Base-by-base conservation (phyloP, 2,113 vertebrate species). In the Aviceda subcristata region DNA sequence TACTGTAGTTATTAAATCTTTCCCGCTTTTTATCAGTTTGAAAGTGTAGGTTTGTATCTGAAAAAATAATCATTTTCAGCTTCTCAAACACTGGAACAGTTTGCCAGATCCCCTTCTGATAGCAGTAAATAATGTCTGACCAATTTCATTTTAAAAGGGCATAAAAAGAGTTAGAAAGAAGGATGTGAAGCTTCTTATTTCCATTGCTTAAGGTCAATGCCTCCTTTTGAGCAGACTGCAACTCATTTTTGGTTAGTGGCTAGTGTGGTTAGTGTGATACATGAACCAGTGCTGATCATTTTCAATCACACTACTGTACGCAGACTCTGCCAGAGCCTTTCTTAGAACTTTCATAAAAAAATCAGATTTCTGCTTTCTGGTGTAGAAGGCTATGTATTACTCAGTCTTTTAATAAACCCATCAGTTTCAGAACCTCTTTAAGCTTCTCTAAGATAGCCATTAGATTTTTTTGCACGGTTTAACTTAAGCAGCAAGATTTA, bases 221-320 rank as follows among this genome's bases (percentile, higher is more conserved):
- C 71, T 95, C 30, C 45, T 93, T 90, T 85, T 55, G 34, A 90
- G 67, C 36, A 95, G 53, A 66, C 34, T 88, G 80, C 85, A 79
- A 78, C 46, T 64, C 48, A 86, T 51, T 94, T 94, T 88, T 93
- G 66, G 74, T 83, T 90, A 82, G 92, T 92, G 92, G 90, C 86
- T 92, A 79, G 24, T 59, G 91, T 90, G 96, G 80, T 94, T 77
- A 66, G 64, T 15, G 43, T 91, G 73, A 92, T 63, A 83, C 80
- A 93, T 69, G 85, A 91, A 86, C 55, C 59, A 86, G 36, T 29
- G 17, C 17, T 2, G 63, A 80, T 64, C 39, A 76, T 76, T 90
- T 95, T 91, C 87, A 93, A 56, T 85, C 68, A 78, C 36, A 39
- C 30, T 78, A 75, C 80, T 96, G 46, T 85, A 55, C 78, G 60